Evolutionary conservation across 2,797 vertebrate species (phyloP).

Genomic region (Phataginus tetradactyla): DNA sequence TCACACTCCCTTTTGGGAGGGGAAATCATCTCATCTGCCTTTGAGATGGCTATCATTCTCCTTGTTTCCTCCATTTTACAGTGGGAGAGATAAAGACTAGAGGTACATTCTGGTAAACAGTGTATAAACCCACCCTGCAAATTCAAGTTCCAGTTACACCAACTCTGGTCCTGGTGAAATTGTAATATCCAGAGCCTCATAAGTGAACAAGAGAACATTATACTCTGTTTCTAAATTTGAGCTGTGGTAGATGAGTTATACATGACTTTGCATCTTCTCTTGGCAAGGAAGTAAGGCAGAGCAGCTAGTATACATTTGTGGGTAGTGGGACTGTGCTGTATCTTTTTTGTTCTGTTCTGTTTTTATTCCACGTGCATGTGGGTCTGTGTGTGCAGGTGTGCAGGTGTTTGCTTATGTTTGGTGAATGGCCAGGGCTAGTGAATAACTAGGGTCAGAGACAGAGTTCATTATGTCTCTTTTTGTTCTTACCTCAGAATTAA

Average conservation of each 20-base stretch:
- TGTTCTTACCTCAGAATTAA: constrained; percentile 1
- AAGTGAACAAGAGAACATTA: background rate
- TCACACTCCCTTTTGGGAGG: background rate
- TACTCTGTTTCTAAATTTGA: constrained; percentile 5
- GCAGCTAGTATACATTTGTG: background rate
- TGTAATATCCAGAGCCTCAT: background rate
- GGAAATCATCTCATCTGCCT: background rate
- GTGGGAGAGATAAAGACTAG: background rate
- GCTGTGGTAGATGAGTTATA: background rate
- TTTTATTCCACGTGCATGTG: background rate
- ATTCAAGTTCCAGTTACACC: background rate
- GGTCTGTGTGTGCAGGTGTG: background rate
- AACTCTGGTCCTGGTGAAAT: background rate
- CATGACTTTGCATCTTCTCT: background rate
- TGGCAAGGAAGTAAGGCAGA: background rate
- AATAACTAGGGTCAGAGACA: background rate
- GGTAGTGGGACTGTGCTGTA: background rate
- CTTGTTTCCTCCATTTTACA: background rate
- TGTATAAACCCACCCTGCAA: background rate
- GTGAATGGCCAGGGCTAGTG: background rate
- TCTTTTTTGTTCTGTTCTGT: background rate
- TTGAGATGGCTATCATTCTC: background rate
- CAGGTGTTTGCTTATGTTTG: background rate
- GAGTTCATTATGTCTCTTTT: background rate
- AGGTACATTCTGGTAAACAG: background rate